Conservation (phyloP, 2,113 vertebrate genomes). For the Ammodytes marinus region DNA sequence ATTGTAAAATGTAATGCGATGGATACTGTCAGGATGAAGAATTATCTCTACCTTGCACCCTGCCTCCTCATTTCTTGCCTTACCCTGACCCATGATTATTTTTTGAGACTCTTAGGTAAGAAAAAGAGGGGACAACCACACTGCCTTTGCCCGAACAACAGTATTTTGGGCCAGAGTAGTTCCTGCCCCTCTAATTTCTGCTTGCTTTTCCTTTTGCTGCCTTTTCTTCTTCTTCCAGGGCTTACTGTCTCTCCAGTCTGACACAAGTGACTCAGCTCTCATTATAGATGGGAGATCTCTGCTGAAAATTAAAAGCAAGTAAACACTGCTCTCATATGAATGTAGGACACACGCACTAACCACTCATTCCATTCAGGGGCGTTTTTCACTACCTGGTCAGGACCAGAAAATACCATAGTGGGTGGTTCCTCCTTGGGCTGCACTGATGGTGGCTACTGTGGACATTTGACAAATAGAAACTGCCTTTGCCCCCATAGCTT, state of each 20-base stretch:
- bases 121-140: constrained; percentile 63
- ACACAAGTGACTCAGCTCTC: constrained; percentile 47
- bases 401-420: constrained; percentile 49
- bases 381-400: constrained; percentile 57
- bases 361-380: constrained; percentile 69
- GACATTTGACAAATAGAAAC: constrained; percentile 53
- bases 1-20: constrained; percentile 67
- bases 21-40: constrained; percentile 42
- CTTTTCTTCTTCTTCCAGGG: constrained; percentile 72
- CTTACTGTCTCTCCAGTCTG: constrained; percentile 51
- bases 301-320: constrained; percentile 72
- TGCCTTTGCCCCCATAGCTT: constrained; percentile 50
- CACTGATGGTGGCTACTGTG: constrained; percentile 59
- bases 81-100: constrained; percentile 66
- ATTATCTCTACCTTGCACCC: constrained; percentile 28
- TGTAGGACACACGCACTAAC: constrained; percentile 79
- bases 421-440: constrained; percentile 56
- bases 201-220: constrained; percentile 72
- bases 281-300: constrained; percentile 53
- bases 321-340: constrained; percentile 76
- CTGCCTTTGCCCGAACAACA: constrained; percentile 71
- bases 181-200: constrained; percentile 45
- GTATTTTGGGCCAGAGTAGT: constrained; percentile 63
- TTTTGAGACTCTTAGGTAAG: constrained; percentile 64
- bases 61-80: constrained; percentile 66